Evolutionary conservation across 2,888 invertebrate genomes (phyloP).

Genomic region (Rotaria sp.): DNA sequence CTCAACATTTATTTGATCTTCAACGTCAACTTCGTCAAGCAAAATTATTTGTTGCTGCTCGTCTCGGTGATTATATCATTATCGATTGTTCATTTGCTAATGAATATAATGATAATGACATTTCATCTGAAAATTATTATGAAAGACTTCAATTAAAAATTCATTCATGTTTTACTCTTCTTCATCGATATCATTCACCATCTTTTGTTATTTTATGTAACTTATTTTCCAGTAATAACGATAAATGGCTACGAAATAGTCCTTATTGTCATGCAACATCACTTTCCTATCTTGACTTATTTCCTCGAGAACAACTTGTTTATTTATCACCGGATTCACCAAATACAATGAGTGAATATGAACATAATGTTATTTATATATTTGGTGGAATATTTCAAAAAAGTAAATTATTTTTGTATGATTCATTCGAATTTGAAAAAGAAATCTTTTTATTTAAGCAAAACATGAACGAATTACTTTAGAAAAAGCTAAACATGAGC

Average conservation of each 20-base stretch:
- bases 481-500: neutral
- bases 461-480: neutral
- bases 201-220: neutral
- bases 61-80: neutral
- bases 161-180: neutral
- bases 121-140: neutral
- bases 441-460: neutral
- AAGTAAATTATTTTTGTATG: neutral
- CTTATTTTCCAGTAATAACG: neutral
- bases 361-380: neutral
- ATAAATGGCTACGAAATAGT: neutral
- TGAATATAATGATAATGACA: neutral
- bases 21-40: neutral
- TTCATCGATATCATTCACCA: neutral
- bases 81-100: neutral
- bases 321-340: neutral
- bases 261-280: neutral
- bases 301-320: neutral
- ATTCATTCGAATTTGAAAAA: too few species aligned
- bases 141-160: neutral
- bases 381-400: conserved; percentile 8
- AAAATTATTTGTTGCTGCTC: neutral
- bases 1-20: neutral
- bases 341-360: neutral
- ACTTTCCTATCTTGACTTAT: neutral